These are phyloP conservation scores for Helarctos malayanus DNA, from an alignment of 2,797 vertebrate genomes.

Conservation along the genomic window DNA sequence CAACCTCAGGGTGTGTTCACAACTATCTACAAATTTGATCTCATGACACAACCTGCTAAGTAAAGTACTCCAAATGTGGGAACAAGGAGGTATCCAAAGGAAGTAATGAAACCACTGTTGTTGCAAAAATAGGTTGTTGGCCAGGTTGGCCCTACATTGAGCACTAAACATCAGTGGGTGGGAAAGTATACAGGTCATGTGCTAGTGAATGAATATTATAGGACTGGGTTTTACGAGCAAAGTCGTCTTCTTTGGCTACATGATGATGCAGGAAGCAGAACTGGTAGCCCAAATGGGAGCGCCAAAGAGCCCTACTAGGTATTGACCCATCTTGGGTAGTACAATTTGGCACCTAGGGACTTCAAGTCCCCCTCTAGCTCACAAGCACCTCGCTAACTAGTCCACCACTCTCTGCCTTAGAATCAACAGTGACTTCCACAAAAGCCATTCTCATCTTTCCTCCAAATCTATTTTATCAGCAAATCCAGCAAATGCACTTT, in stretches of 20 bases:
- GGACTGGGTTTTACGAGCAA: not conserved
- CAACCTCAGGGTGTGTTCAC: not conserved
- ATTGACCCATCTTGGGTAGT: not conserved
- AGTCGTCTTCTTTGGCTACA: not conserved
- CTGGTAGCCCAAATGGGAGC: not conserved
- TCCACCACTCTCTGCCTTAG: not conserved
- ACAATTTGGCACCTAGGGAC: not conserved
- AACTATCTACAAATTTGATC: not conserved
- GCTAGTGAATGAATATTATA: not conserved
- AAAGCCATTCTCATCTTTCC: not conserved
- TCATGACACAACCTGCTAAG: not conserved
- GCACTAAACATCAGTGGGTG: not conserved
- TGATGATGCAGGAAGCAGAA: not conserved
- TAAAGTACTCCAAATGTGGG: slow-evolving; percentile 34
- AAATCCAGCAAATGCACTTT: not conserved
- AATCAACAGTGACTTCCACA: not conserved
- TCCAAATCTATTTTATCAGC: not conserved
- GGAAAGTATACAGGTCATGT: not conserved
- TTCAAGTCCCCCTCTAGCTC: not conserved
- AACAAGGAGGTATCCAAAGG: slow-evolving; percentile 49
- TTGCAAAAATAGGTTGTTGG: slow-evolving; percentile 27
- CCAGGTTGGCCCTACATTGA: not conserved
- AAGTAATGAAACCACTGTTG: slow-evolving; percentile 4
- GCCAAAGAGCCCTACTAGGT: not conserved
- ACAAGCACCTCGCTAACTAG: not conserved